Base-by-base conservation (phyloP, 2,797 vertebrate genomes). In the Sebastes flavidus region DNA sequence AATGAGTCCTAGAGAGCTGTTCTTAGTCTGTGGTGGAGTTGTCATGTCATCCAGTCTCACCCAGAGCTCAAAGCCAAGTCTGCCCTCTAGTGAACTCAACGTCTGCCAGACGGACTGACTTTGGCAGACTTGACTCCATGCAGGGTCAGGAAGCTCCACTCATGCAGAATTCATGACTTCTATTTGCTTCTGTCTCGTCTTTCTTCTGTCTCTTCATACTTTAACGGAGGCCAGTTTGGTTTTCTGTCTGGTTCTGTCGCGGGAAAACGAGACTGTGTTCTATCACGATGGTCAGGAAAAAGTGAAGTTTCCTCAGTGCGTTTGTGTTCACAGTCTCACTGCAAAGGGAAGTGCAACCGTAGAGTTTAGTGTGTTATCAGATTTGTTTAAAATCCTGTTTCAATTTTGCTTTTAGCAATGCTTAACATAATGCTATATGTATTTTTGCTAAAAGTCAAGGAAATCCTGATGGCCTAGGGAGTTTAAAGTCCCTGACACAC, bases 161-260 rank as follows among this genome's bases (percentile, higher is more conserved):
- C 78, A 74, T 68, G 36, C 77, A 86, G 60, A 69, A 89, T 91
- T 84, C 81, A 92, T 91, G 83, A 82, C 90, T 70, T 88, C 77
- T 82, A 83, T 91, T 91, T 90, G 77, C 77, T 71, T 72, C 71
- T 68, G 67, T 87, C 84, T 87, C 56, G 34, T 84, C 70, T 59
- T 55, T 76, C 75, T 75, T 60, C 68, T 61, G 63, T 78, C 34
- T 69, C 59, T 56, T 54, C 4, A 52, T 58, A 60, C 65, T 80
- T 76, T 38, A 56, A 69, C 60, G 7, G 24, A 66, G 34, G 59
- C 58, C 54, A 65, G 20, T 55, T 30, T 72, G 16, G 11, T 72
- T 75, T 75, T 56, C 55, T 68, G 34, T 77, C 46, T 74, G 46
- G 3, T 59, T 62, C n/a, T 58, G 52, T 61, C 32, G 22, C 5